Base-by-base conservation (phyloP, 1,140 invertebrate genomes). In the Ceratitis capitata region DNA sequence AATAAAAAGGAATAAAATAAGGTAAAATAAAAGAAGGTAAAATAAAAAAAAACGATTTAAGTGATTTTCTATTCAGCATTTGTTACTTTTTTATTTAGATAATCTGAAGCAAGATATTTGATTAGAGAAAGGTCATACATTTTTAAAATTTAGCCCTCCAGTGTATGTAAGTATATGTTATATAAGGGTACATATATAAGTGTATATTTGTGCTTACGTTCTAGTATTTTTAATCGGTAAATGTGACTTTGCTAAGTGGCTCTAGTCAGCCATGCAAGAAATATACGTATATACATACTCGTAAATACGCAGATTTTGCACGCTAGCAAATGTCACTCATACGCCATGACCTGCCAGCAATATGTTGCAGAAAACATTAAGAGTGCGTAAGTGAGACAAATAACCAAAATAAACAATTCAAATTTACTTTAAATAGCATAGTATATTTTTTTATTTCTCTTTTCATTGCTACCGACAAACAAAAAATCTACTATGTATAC, bases 181-280 rank as follows among this genome's bases (percentile, higher is more conserved):
- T n/a, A n/a, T n/a, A n/a, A n/a, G n/a, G n/a, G n/a, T n/a, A n/a
- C n/a, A n/a, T n/a, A n/a, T n/a, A 56, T 9, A 56, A 3, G 6
- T 23, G n/a, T 6, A 14, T 6, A n/a, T 12, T 19, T 23, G 19
- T 56, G n/a, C 9, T 56, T 56, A 23, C n/a, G 1, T 23, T 19
- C 51, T 56, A 9, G 19, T 23, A 9, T 23, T 56, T 56, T 23
- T 56, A 56, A 56, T 56, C 19, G 6, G n/a, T 23, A 23, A 56
- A 56, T 56, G 51, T 23, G 51, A 56, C 51, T 56, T 23, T 56
- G 51, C 1, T 61, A 23, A 61, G 58, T 61, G 58, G 12, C 58
- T 61, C 58, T 61, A 61, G 26, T 61, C 58, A 61, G 26, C 58
- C 23, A 61, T 61, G 58, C 58, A 61, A n/a, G 58, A 61, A 61